Evolutionary conservation across 2,797 vertebrate genomes (phyloP), one percentile per base, ranked within the genome.

Genomic region (Helicolenus hilgendorfi): DNA sequence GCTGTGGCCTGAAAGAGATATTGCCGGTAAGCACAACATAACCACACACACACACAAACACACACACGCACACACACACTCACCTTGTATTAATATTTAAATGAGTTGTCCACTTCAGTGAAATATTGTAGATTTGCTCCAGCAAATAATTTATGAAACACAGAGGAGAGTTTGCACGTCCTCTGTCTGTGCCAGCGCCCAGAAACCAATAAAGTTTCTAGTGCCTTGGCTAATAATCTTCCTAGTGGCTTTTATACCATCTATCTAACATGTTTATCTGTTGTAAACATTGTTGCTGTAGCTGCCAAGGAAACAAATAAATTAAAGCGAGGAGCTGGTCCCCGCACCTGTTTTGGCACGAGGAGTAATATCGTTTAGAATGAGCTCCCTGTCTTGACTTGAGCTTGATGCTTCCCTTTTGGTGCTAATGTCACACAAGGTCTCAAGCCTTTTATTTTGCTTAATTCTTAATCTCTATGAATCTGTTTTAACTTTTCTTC

Each of bases 1-100:
- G 98, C 89, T 98, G 98, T 91, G 99, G 99, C 95, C 98, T 99
- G 95, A 99, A 98, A 97, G 98, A 99, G 91, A 98, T 98, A 96
- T 95, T 99, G 94, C 98, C 98, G 92, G 99, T 99, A 98, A 98
- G 98, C 81, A 64, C 92, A 84, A 79, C 86, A 82, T 59, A 55
- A 71, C 53, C 60, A 26, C 71, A 38, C 58, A 14, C 29, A 63
- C 70, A 56, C 29, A 29, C 36, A 20, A 67, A 26, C 78, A 53
- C 65, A 41, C 45, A n/a, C 22, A 68, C 78, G 53, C 29, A 31
- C 45, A 18, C 33, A 24, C 53, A 79, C 78, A 69, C 79, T 76
- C 53, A 89, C 86, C 74, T 91, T 94, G 86, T 94, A 95, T 98
- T 97, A 94, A 96, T 98, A 95, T 98, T 98, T 97, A 98, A 97